Evolutionary conservation across 1,140 invertebrate species (phyloP).

Genomic region (Homarus americanus): DNA sequence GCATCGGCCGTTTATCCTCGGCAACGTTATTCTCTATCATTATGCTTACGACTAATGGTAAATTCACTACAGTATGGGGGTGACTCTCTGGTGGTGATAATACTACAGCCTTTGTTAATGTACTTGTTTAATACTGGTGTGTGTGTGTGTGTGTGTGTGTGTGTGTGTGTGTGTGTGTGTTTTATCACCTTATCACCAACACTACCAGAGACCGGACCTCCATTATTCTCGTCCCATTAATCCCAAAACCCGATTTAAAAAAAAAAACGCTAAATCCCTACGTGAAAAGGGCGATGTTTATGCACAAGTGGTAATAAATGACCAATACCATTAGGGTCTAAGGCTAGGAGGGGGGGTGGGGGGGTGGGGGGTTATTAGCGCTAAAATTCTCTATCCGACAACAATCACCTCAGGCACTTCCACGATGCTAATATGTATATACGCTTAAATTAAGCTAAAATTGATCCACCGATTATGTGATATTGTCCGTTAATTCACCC

Average conservation of each 20-base stretch:
- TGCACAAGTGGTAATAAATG: background rate
- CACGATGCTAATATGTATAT: slow-evolving; percentile 12
- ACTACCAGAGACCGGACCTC: background rate
- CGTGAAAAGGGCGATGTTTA: background rate
- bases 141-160: background rate
- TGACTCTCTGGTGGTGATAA: too few relatives aligned
- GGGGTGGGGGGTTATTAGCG: background rate
- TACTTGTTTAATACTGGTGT: background rate
- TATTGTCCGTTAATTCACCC: too few relatives aligned
- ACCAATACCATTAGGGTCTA: background rate
- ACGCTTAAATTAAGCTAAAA: background rate
- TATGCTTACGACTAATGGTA: background rate
- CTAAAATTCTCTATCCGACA: slow-evolving; percentile 21
- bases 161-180: background rate
- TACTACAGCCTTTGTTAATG: background rate
- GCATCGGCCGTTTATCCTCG: background rate
- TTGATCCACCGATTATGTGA: too few relatives aligned
- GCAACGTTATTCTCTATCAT: background rate
- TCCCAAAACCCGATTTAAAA: too few relatives aligned
- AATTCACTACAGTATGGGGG: too few relatives aligned
- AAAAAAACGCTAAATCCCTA: too few relatives aligned
- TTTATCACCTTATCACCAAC: background rate
- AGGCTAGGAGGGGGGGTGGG: background rate
- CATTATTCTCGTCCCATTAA: too few relatives aligned
- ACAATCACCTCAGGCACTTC: slow-evolving; percentile 18